Percentiles rank a stretch among this genome's conserved stretches.
Conservation (phyloP, 1,140 invertebrate genomes). For the Vanessa tameamea region DNA sequence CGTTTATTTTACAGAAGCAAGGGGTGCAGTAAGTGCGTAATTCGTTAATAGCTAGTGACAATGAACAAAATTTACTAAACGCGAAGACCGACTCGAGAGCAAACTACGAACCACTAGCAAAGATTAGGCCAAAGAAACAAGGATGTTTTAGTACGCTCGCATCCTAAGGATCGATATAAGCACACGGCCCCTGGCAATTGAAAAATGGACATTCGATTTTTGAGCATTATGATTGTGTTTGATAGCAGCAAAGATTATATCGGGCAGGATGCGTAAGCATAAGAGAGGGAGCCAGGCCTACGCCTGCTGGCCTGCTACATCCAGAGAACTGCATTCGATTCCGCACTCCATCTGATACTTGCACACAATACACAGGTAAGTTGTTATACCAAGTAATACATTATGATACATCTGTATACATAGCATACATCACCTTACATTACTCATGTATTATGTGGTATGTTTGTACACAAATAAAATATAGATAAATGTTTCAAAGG, state of each 20-base stretch:
- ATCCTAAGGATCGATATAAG: constrained; percentile 71
- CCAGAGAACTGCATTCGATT: constrained; percentile 64
- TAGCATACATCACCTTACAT: not conserved
- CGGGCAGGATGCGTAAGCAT: constrained; percentile 78
- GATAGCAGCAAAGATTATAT: constrained; percentile 65
- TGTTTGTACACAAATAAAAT: not conserved
- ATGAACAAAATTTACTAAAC: constrained; percentile 71
- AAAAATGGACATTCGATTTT: constrained; percentile 78
- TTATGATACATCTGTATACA: not conserved
- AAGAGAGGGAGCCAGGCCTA: constrained; percentile 73
- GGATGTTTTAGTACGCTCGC: constrained; percentile 70
- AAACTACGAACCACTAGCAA: constrained; percentile 67
- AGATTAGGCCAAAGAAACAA: constrained; percentile 78
- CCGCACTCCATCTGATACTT: constrained; percentile 67
- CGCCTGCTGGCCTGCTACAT: constrained; percentile 73
- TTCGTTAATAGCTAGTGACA: constrained; percentile 74
- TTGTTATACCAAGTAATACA: not conserved
- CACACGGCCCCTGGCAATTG: constrained; percentile 76
- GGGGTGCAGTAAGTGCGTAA: constrained; percentile 76
- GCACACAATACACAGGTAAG: constrained; percentile 61
- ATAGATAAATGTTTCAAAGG: not conserved
- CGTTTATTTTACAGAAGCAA: constrained; percentile 68
- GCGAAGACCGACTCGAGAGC: constrained; percentile 56
- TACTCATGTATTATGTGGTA: not conserved
- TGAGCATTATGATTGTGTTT: constrained; percentile 69